These are phyloP conservation scores for Papilio demoleus DNA, from an alignment of 2,888 invertebrate genomes.

Conservation along the genomic window DNA sequence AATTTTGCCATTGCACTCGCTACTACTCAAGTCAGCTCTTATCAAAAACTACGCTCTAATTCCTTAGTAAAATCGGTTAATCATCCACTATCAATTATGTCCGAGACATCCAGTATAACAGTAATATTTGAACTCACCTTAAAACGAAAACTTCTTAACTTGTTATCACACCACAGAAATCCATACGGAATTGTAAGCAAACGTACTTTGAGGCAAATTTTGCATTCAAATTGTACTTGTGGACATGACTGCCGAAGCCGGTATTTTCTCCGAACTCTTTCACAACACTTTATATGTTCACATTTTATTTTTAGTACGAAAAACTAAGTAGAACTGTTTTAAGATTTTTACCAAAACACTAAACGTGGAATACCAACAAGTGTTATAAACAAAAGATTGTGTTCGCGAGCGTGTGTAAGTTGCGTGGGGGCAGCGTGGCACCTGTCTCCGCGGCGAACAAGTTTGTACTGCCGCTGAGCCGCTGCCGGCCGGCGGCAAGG, in stretches of 20 bases:
- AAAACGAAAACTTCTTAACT: slow-evolving; percentile 41
- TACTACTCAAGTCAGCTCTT: slow-evolving; percentile 31
- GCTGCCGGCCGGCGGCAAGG: slow-evolving; percentile 58
- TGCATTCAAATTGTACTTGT: slow-evolving; percentile 76
- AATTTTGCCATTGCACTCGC: slow-evolving; percentile 41
- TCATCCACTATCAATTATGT: slow-evolving; percentile 41
- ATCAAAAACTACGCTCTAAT: slow-evolving; percentile 47
- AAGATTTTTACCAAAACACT: slow-evolving; percentile 47
- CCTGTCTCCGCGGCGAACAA: slow-evolving; percentile 75
- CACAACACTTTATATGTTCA: slow-evolving; percentile 72
- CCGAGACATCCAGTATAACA: slow-evolving; percentile 40
- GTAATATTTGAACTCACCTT: slow-evolving; percentile 46
- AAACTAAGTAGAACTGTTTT: slow-evolving; percentile 51
- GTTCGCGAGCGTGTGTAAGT: slow-evolving; percentile 73
- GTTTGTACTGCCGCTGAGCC: slow-evolving; percentile 71
- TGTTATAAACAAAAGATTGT: slow-evolving; percentile 73
- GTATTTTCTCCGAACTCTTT: slow-evolving; percentile 71
- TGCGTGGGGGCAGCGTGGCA: slow-evolving; percentile 64
- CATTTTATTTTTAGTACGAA: slow-evolving; percentile 52
- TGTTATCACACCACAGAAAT: slow-evolving; percentile 57
- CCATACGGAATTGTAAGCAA: slow-evolving; percentile 59
- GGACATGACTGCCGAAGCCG: slow-evolving; percentile 68
- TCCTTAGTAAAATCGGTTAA: slow-evolving; percentile 47
- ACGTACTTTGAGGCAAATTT: slow-evolving; percentile 71
- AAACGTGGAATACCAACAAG: slow-evolving; percentile 66